Evolutionary conservation across 2,113 vertebrate genomes (phyloP).

Genomic region (Trochalopteron elliotii): DNA sequence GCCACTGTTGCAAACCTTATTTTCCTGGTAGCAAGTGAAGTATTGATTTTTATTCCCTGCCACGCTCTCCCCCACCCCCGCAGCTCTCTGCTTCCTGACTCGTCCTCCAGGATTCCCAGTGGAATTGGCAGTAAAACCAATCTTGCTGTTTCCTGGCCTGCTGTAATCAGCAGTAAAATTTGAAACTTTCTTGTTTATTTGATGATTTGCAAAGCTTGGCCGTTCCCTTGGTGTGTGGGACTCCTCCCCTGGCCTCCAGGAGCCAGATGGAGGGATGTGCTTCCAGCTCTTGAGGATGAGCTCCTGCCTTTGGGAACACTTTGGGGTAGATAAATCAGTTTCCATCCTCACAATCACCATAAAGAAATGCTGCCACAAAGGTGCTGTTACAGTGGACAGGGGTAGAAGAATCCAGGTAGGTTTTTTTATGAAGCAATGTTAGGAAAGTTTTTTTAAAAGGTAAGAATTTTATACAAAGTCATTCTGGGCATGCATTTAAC

Average conservation of each 20-base stretch:
- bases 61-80: neutral
- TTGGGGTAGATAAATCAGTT: neutral
- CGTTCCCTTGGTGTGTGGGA: neutral
- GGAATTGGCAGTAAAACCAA: neutral
- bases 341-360: neutral
- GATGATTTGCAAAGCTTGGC: neutral
- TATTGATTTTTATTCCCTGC: neutral
- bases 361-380: neutral
- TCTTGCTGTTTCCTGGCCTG: neutral
- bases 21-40: neutral
- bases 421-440: neutral
- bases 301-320: neutral
- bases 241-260: neutral
- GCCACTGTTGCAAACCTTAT: neutral
- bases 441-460: neutral
- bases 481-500: neutral
- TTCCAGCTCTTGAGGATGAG: neutral
- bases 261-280: neutral
- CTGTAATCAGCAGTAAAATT: neutral
- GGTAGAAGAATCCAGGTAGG: neutral
- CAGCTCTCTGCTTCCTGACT: neutral
- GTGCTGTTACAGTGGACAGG: fast-evolving
- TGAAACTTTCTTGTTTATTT: neutral
- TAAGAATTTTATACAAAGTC: neutral
- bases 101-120: neutral